These are phyloP conservation scores for Apteryx mantelli DNA, from an alignment of 2,113 vertebrate species.

Conservation along the genomic window DNA sequence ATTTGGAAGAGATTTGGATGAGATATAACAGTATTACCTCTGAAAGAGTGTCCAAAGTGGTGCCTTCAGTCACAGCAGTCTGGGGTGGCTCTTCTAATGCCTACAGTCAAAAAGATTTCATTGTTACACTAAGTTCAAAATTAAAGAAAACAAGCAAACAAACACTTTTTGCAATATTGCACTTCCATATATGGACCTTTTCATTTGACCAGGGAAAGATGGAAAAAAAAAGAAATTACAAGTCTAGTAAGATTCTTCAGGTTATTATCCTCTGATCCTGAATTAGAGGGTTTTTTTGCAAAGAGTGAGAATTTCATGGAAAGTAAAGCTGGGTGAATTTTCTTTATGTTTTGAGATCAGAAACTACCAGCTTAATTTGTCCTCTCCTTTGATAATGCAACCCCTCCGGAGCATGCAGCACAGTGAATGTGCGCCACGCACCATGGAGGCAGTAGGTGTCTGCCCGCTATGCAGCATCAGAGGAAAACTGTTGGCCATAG, in stretches of 20 bases:
- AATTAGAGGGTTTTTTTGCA: neutral
- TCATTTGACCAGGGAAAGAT: neutral
- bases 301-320: neutral
- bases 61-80: constrained; percentile 36
- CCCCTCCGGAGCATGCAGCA: neutral
- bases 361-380: neutral
- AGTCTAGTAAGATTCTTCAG: neutral
- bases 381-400: neutral
- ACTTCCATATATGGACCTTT: neutral
- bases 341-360: neutral
- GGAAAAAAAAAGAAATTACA: neutral
- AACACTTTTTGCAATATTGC: neutral
- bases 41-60: constrained; percentile 76
- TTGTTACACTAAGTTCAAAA: neutral
- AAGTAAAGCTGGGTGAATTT: neutral
- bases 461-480: fast-evolving
- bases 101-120: constrained; percentile 70
- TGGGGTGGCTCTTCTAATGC: constrained; percentile 81
- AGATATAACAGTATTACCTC: constrained; percentile 75
- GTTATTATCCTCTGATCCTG: neutral
- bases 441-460: fast-evolving
- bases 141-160: neutral
- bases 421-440: fast-evolving
- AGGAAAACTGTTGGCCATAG: neutral
- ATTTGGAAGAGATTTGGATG: neutral